Percentiles rank a stretch among this genome's conserved stretches.
Evolutionary conservation across 53 echinoderm and acorn worm species (phyloP).

Genomic region (Astropecten irregularis): DNA sequence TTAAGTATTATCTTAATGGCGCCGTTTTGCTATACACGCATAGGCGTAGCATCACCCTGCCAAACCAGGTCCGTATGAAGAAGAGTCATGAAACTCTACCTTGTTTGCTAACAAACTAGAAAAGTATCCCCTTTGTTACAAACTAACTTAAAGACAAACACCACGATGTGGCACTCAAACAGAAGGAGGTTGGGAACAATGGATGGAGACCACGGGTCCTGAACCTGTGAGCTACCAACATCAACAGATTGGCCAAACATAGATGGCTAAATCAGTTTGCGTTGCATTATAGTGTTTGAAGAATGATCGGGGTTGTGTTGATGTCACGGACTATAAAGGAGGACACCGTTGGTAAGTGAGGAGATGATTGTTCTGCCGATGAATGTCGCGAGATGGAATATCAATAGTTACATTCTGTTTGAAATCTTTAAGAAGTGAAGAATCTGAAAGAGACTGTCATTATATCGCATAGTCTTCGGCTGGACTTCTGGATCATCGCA

Average conservation of each 20-base stretch:
- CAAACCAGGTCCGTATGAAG: no score
- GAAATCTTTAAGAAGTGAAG: no score
- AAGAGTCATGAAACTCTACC: neutral
- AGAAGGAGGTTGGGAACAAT: neutral
- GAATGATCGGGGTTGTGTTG: neutral
- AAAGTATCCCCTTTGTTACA: conserved; percentile 23
- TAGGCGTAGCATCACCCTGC: no score
- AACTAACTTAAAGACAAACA: conserved; percentile 17
- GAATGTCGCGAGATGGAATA: neutral
- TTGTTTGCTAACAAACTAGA: conserved; percentile 27
- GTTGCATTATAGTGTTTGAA: neutral
- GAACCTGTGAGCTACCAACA: neutral
- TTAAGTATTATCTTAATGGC: no score
- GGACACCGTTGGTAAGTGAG: neutral
- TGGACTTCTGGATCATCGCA: no score
- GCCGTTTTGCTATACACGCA: no score
- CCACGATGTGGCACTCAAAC: conserved; percentile 6
- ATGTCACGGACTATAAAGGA: neutral
- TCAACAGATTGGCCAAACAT: conserved; percentile 15
- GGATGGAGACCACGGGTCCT: neutral
- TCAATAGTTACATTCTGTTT: neutral
- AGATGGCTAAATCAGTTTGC: neutral
- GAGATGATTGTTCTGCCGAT: neutral
- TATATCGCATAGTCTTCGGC: no score
- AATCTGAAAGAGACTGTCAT: no score